phyloP scores from a whole-genome alignment of 2,797 vertebrate genomes.

The Neopelma chrysocephalum region DNA sequence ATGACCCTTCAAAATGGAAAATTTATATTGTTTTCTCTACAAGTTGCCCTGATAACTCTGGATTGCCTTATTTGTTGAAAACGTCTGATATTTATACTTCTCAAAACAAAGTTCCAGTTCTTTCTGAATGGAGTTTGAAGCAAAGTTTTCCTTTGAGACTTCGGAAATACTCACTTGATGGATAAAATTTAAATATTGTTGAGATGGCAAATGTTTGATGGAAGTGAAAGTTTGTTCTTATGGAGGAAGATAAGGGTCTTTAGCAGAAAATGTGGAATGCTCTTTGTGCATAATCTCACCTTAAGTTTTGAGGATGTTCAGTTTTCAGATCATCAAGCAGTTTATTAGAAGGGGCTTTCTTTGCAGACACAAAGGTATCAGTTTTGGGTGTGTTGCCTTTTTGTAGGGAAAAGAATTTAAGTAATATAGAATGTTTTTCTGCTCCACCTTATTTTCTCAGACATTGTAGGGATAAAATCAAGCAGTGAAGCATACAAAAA shows the following conservation, averaged over 20 bases:
- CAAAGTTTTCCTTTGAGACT: background rate
- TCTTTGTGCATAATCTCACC: background rate
- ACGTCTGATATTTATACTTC: background rate
- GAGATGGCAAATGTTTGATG: background rate
- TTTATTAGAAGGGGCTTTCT: background rate
- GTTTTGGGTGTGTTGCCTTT: background rate
- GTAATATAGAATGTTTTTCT: background rate
- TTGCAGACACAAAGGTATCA: background rate
- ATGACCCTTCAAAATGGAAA: background rate
- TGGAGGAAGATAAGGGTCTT: background rate
- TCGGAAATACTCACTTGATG: background rate
- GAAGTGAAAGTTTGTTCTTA: background rate
- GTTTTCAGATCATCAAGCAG: background rate
- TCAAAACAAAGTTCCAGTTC: background rate
- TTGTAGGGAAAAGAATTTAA: background rate
- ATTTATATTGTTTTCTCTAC: background rate
- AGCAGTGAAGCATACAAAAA: background rate
- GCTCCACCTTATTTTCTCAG: background rate
- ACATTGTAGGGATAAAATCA: background rate
- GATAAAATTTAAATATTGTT: background rate
- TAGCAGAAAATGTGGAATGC: background rate
- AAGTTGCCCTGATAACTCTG: background rate
- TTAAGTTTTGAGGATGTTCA: background rate
- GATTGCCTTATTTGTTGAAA: background rate
- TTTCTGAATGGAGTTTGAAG: background rate